Evolutionary conservation across 2,113 vertebrate genomes (phyloP), one percentile per base, ranked within the genome.

Genomic region (Lichenostomus cassidix): DNA sequence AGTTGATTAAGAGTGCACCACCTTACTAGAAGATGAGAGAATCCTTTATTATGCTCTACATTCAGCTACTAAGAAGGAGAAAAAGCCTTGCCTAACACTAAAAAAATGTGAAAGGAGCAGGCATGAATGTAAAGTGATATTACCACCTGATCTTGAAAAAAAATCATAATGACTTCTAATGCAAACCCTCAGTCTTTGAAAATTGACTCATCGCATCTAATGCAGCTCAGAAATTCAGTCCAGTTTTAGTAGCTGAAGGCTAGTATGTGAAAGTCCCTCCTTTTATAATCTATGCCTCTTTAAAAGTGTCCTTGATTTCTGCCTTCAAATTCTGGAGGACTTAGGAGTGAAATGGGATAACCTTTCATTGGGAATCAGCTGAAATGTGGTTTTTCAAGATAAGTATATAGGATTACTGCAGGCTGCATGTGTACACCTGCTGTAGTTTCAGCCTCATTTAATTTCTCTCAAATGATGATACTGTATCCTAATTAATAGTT

Each of bases 221-320:
- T 81, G 68, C 64, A 71, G 87, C 60, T 91, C 14, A 84, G 46
- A 95, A 91, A 94, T 92, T 89, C 74, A 91, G 75, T 74, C 42
- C 39, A 68, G 46, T 89, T 93, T 95, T 83, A 49, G 90, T 78
- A 89, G 81, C 68, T 81, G 64, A 91, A 90, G 83, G 88, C 71
- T 92, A 92, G 60, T 92, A 74, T 77, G 47, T 70, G 42, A 8
- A 86, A 81, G 47, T 71, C 31, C 11, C 23, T 83, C 35, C 16
- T 92, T 80, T 75, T 90, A 44, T 95, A 90, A 78, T 83, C 37
- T 83, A 0, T 81, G 28, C 39, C 29, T 88, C 39, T 83, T 90
- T 35, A 52, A 89, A 89, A 84, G n/a, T 27, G 47, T 68, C 33
- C 74, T 87, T 92, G 69, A 89, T 94, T 94, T 92, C 28, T 80